These are phyloP conservation scores for Pachypeltis micranthus DNA, from an alignment of 1,140 invertebrate genomes.

Conservation along the genomic window DNA sequence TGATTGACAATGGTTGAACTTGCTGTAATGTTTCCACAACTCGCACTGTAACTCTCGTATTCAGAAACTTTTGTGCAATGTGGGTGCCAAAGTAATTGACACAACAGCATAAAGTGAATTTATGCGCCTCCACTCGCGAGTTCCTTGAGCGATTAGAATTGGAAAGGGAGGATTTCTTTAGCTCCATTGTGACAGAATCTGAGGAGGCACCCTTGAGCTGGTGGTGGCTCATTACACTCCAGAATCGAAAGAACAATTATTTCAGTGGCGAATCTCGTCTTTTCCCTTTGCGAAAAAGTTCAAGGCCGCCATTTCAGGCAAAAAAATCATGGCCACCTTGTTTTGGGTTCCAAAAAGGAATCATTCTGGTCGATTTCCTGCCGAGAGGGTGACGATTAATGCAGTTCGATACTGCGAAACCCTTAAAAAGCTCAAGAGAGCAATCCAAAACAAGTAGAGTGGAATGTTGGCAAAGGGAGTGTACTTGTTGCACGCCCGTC, in stretches of 20 bases:
- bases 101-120: no score
- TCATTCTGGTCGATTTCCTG: neutral
- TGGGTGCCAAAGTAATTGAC: no score
- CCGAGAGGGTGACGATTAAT: neutral
- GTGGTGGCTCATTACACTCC: neutral
- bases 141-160: no score
- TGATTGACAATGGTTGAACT: no score
- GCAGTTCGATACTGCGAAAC: neutral
- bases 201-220: no score
- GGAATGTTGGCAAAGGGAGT: neutral
- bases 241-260: neutral
- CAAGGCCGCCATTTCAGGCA: neutral
- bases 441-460: neutral
- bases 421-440: neutral
- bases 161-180: no score
- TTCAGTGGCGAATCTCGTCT: neutral
- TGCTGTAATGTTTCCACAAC: no score
- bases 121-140: no score
- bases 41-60: no score
- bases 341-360: neutral
- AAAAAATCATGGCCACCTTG: neutral
- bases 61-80: no score
- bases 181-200: no score
- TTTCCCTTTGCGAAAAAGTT: neutral
- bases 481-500: neutral